Conservation (phyloP, 2,888 invertebrate genomes). For the Andrena chrysosceles region DNA sequence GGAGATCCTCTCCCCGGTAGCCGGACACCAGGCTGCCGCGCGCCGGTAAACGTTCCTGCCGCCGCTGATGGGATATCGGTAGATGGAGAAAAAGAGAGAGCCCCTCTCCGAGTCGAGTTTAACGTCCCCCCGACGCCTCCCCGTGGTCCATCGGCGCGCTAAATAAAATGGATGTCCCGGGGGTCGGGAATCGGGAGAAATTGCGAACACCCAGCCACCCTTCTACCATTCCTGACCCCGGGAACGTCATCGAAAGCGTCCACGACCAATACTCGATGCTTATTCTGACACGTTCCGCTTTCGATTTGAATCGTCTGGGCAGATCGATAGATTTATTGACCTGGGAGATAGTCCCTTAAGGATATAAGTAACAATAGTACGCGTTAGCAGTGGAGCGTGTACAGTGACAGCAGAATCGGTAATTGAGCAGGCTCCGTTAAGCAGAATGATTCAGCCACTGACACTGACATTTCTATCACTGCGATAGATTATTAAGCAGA, state of each 20-base stretch:
- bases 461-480: no score
- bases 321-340: slow-evolving; percentile 4
- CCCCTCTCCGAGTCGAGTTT: slow-evolving; percentile 64
- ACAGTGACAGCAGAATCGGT: no score
- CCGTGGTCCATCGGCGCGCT: slow-evolving; percentile 76
- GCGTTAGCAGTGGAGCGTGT: no score
- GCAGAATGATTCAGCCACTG: no score
- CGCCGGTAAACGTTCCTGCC: slow-evolving; percentile 67
- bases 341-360: background rate
- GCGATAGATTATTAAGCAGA: background rate
- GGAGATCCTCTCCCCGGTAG: slow-evolving; percentile 54
- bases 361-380: background rate
- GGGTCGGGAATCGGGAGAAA: slow-evolving; percentile 82
- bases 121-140: slow-evolving; percentile 64
- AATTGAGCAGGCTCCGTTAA: no score
- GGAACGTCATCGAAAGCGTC: slow-evolving; percentile 61
- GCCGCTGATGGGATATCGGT: slow-evolving; percentile 75
- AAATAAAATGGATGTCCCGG: slow-evolving; percentile 84
- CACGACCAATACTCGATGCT: slow-evolving; percentile 41
- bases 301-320: background rate
- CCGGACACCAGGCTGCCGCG: slow-evolving; percentile 60
- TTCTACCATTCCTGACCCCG: background rate
- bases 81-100: slow-evolving; percentile 70
- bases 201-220: slow-evolving; percentile 71
- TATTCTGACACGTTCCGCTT: slow-evolving; percentile 19